Conservation (phyloP, 2,113 vertebrate species). For the Cryptotis parvus region DNA sequence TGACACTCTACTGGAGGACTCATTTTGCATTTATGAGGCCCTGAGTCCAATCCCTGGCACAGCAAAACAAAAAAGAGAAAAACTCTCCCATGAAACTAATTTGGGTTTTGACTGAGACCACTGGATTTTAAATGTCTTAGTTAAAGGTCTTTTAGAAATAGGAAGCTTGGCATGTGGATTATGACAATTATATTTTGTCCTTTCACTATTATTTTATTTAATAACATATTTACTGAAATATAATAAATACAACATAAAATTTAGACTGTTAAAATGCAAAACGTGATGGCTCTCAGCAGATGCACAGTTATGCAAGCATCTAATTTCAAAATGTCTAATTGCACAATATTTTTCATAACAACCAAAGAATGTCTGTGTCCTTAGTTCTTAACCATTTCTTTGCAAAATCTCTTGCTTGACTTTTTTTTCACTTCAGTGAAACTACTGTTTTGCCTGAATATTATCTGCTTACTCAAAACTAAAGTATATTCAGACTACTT, state of each 20-base stretch:
- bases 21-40: too few species aligned
- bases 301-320: neutral
- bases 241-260: constrained; percentile 27
- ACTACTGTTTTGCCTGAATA: neutral
- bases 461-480: constrained; percentile 56
- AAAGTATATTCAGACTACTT: neutral
- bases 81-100: neutral
- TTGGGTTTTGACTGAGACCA: neutral
- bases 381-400: neutral
- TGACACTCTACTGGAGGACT: too few species aligned
- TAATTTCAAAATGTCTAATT: constrained; percentile 44
- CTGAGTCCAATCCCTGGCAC: too few species aligned
- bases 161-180: constrained; percentile 17
- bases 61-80: neutral
- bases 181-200: neutral
- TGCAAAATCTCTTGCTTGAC: too few species aligned
- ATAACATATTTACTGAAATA: constrained; percentile 7
- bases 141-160: neutral
- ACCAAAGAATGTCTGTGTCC: neutral
- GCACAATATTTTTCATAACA: neutral
- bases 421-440: constrained; percentile 14
- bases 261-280: constrained; percentile 11
- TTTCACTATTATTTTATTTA: constrained; percentile 42
- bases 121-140: neutral
- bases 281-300: neutral